Evolutionary conservation across 2,113 vertebrate genomes (phyloP), one percentile per base, ranked within the genome.

Genomic region (Xenopus borealis): DNA sequence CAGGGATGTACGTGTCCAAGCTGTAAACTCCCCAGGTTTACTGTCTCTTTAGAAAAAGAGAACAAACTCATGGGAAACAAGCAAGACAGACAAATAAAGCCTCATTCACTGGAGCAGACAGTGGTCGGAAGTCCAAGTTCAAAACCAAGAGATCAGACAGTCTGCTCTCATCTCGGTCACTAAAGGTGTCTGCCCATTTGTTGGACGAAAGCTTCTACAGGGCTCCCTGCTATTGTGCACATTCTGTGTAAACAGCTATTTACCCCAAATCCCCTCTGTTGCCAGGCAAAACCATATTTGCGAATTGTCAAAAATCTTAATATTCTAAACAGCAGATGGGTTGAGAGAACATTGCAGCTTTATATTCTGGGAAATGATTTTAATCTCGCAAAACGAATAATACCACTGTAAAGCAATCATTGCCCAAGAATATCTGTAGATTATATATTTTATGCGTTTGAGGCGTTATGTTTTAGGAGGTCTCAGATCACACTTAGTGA

Each of bases 61-160:
- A 68, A 27, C 65, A 68, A 44, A 68, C 44, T 11, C 40, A 62
- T 67, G 72, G n/a, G 59, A 76, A 68, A 20, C 44, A 63, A 61
- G 66, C 44, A 17, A 68, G 72, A 75, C 59, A 30, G 66, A 64
- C 27, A 73, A 64, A 76, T 63, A 55, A 53, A 27, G 45, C 30
- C 9, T 47, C 18, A 44, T 77, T 64, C 74, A 69, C 30, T 4
- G 20, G 45, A 12, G 18, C 74, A 77, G 74, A 77, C 74, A 70
- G 27, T 57, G 30, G 18, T 70, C 50, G 59, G 74, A 77, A 77
- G 74, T 70, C 74, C 74, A 77, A 77, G 74, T 77, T 77, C 74
- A 77, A 77, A 33, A 62, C 61, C 74, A 77, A 67, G 44, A 57
- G 61, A 64, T 59, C 47, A 64, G 66, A 64, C 66, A 4, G 59